Conservation (phyloP, 2,888 invertebrate genomes). For the Patella pellucida region DNA sequence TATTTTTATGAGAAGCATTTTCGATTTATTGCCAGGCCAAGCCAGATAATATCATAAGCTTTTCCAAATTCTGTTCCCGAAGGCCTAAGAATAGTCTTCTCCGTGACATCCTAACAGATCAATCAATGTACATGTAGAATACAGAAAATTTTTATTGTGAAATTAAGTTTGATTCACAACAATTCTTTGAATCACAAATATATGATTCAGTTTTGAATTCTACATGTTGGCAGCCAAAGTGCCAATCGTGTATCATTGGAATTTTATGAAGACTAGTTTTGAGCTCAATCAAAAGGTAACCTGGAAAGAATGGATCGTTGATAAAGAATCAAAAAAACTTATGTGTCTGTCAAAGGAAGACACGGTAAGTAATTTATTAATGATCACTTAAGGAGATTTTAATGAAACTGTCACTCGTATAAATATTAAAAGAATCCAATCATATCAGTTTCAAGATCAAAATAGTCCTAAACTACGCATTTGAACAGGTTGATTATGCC, state of each 20-base stretch:
- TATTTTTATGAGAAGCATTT: constrained; percentile 2
- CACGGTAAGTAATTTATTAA: not conserved
- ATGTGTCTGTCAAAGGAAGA: not conserved
- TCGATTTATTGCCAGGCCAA: not conserved
- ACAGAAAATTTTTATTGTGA: constrained; percentile 11
- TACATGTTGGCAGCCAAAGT: not conserved
- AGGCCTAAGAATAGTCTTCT: constrained; percentile 13
- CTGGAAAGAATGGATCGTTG: not conserved
- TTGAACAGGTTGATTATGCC: constrained; percentile 18
- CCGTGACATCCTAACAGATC: constrained; percentile 6
- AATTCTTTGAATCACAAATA: not conserved
- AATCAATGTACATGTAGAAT: constrained; percentile 14
- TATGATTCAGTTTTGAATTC: not conserved
- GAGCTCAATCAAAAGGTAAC: not conserved
- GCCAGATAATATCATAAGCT: not conserved
- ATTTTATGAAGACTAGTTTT: not conserved
- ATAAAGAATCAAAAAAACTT: not conserved
- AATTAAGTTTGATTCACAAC: not conserved
- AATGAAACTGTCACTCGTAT: too few species aligned
- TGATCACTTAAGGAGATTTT: too few species aligned
- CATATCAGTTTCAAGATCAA: not conserved
- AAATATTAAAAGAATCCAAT: not conserved
- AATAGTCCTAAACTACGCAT: not conserved
- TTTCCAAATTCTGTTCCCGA: constrained; percentile 3
- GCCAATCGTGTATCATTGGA: not conserved